Evolutionary conservation across 92 coral and sea anemone genomes (phyloP).

Genomic region (Chrysogorgia sp.): DNA sequence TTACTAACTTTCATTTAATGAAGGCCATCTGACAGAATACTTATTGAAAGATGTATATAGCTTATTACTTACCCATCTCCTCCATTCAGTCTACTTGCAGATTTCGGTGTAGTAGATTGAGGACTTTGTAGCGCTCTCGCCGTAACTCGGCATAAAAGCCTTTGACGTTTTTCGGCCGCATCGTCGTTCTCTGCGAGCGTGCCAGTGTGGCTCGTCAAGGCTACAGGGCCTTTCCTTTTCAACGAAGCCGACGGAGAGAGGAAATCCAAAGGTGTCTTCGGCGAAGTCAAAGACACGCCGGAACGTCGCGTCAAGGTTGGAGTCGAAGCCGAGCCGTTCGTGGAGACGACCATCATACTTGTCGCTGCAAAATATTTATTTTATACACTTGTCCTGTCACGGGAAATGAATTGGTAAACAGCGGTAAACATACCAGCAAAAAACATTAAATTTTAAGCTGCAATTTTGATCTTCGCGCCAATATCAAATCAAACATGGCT

Average conservation of each 20-base stretch:
- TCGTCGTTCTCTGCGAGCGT: constrained; percentile 85
- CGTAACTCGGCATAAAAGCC: constrained; percentile 75
- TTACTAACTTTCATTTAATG: too few relatives aligned
- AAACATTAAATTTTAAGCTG: not conserved
- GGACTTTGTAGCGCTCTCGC: constrained; percentile 85
- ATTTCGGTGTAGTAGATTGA: constrained; percentile 76
- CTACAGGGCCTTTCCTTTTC: constrained; percentile 25
- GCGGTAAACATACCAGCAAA: not conserved
- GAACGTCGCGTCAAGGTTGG: constrained; percentile 78
- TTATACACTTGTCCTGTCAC: not conserved
- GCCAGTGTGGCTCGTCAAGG: constrained; percentile 29
- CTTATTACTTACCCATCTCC: constrained; percentile 17
- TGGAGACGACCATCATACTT: not conserved
- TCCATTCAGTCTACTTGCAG: constrained; percentile 71
- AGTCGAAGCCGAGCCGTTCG: constrained; percentile 64
- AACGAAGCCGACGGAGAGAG: constrained; percentile 33
- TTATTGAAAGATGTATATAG: not conserved
- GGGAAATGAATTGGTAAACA: not conserved
- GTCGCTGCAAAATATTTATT: not conserved
- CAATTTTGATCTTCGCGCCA: constrained; percentile 38
- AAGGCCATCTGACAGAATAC: not conserved
- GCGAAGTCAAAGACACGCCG: constrained; percentile 55
- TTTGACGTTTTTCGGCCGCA: constrained; percentile 83
- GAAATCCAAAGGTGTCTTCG: constrained; percentile 65
- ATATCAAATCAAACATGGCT: not conserved